phyloP scores from a whole-genome alignment of 2,888 invertebrate genomes.

The Limnephilus lunatus region DNA sequence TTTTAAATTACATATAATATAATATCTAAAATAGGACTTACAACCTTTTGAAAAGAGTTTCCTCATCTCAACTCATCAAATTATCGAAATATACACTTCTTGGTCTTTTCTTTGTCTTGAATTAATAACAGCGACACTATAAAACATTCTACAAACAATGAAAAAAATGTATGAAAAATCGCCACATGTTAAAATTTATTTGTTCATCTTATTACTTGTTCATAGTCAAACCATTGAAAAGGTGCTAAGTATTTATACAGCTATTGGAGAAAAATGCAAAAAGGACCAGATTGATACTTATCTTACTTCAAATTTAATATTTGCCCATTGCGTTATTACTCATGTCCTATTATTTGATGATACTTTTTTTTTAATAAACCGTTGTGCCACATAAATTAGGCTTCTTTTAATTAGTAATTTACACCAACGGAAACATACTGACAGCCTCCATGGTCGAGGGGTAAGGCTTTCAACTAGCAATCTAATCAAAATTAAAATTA shows the following conservation, averaged over 20 bases:
- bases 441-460: no score
- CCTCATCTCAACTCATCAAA: background rate
- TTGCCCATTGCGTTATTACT: background rate
- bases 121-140: background rate
- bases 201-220: background rate
- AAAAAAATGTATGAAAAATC: background rate
- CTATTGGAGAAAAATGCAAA: background rate
- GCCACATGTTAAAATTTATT: background rate
- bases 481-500: no score
- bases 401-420: no score
- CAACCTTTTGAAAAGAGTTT: background rate
- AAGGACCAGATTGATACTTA: background rate
- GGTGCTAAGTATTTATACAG: background rate
- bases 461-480: no score
- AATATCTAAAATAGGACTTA: background rate
- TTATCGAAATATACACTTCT: background rate
- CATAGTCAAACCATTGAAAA: background rate
- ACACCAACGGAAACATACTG: no score
- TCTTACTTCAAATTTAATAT: background rate
- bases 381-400: no score
- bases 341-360: background rate
- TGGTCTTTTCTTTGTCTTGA: background rate
- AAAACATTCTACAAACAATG: background rate
- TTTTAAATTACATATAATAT: no score
- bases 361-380: background rate